Conservation (phyloP, 2,113 vertebrate species). For the Sander vitreus region DNA sequence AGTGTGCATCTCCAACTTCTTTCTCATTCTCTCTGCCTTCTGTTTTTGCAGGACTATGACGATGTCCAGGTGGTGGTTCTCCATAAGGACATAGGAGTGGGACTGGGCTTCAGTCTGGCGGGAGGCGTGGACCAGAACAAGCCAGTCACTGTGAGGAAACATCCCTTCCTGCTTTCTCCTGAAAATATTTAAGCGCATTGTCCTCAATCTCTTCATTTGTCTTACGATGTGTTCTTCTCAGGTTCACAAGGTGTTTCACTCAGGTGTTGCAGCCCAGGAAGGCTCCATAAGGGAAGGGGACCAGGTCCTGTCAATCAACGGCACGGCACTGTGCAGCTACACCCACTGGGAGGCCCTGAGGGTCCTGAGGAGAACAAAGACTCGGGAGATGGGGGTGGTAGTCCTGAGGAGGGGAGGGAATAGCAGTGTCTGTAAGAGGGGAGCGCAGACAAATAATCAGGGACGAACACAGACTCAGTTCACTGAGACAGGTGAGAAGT, state of each 20-base stretch:
- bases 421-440: not conserved
- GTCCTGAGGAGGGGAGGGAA: slow-evolving; percentile 76
- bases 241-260: slow-evolving; percentile 84
- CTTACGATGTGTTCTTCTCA: slow-evolving; percentile 41
- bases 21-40: not conserved
- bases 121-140: slow-evolving; percentile 87
- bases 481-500: slow-evolving; percentile 57
- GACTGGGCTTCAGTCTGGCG: slow-evolving; percentile 86
- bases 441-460: not conserved
- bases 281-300: slow-evolving; percentile 83
- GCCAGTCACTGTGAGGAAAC: slow-evolving; percentile 82
- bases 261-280: slow-evolving; percentile 82
- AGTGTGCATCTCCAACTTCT: not conserved
- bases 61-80: slow-evolving; percentile 86
- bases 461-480: slow-evolving; percentile 27
- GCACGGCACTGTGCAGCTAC: slow-evolving; percentile 72
- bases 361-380: slow-evolving; percentile 76
- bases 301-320: slow-evolving; percentile 85
- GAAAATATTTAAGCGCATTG: not conserved
- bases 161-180: not conserved
- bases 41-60: slow-evolving; percentile 73
- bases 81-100: slow-evolving; percentile 85
- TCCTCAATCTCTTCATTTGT: slow-evolving; percentile 1
- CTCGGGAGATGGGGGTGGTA: slow-evolving; percentile 80
- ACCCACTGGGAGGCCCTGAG: slow-evolving; percentile 82